Base-by-base conservation (phyloP, 1,140 invertebrate species). In the Brachionus paranguensis region DNA sequence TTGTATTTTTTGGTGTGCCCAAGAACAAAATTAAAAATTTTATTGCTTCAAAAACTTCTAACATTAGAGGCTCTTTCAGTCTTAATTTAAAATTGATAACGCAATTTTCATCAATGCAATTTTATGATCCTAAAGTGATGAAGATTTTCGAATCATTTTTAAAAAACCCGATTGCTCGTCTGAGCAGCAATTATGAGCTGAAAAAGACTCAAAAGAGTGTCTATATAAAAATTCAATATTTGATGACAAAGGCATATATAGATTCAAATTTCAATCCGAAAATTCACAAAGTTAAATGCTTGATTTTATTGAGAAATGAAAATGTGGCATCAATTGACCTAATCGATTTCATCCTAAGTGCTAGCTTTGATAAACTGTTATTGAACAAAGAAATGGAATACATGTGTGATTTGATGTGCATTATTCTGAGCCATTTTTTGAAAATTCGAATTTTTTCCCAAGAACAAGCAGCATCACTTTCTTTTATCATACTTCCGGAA, bases 11-110 rank as follows among this genome's bases (percentile, higher is more conserved):
- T 37, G 72, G 72, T n/a, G 24, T 76, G 24, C 72, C 72, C n/a
- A 50, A 76, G 20, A 47, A 47, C 43, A 76, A 76, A 76, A 50
- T 76, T 27, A 76, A 76, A 53, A 76, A 76, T 50, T 50, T 76
- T 76, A 50, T 76, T 47, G 43, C 45, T 20, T 76, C 72, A 20
- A 76, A 76, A 50, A 47, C 45, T 47, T 47, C 41, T 7, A 76
- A 76, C 20, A 76, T 76, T 24, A 17, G 43, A 17, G 72, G 72
- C n/a, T 41, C 29, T n/a, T 72, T 41, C n/a, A 72, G 68, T 41
- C 33, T 72, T 29, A 41, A 72, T 41, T 41, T 72, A 10, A 72
- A 72, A 41, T 41, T 72, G 2, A 41, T 72, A 2, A 72, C 68
- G 20, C 68, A 72, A 72, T n/a, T 72, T 37, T 72, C 68, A 72